These are phyloP conservation scores for Hyperoplus immaculatus DNA, from an alignment of 2,797 vertebrate genomes.

Conservation along the genomic window DNA sequence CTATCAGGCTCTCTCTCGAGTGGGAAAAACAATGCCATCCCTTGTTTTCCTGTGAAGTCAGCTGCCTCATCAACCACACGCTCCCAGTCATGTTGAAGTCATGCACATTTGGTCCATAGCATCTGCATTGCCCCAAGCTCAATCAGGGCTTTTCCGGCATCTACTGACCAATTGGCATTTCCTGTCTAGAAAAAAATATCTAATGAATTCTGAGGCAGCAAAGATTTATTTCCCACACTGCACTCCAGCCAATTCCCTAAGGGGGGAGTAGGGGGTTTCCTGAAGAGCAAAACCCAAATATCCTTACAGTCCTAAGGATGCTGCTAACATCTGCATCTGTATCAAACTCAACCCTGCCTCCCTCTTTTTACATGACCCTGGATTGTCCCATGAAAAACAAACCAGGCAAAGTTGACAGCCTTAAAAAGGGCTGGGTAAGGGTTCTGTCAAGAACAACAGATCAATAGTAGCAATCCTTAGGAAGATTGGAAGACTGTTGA, in stretches of 20 bases:
- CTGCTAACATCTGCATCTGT: not conserved
- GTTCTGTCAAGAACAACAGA: conserved; percentile 26
- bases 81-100: conserved; percentile 64
- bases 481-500: conserved; percentile 31
- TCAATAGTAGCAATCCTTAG: conserved; percentile 48
- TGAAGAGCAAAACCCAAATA: not conserved
- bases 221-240: not conserved
- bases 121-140: conserved; percentile 24
- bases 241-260: not conserved
- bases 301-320: not conserved
- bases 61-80: conserved; percentile 70
- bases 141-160: conserved; percentile 50
- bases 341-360: not conserved
- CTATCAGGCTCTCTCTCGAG: conserved; percentile 45
- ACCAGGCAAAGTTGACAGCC: not conserved
- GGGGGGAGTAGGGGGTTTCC: not conserved
- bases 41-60: conserved; percentile 81
- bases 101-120: conserved; percentile 55
- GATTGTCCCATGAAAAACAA: conserved; percentile 1
- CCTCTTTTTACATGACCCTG: not conserved
- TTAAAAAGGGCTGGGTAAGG: not conserved
- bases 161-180: conserved; percentile 28
- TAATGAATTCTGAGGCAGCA: not conserved
- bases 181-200: conserved; percentile 13
- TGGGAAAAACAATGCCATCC: conserved; percentile 73